Evolutionary conservation across 2,888 invertebrate genomes (phyloP), one percentile per base, ranked within the genome.

Genomic region (Pasiphila rectangulata): DNA sequence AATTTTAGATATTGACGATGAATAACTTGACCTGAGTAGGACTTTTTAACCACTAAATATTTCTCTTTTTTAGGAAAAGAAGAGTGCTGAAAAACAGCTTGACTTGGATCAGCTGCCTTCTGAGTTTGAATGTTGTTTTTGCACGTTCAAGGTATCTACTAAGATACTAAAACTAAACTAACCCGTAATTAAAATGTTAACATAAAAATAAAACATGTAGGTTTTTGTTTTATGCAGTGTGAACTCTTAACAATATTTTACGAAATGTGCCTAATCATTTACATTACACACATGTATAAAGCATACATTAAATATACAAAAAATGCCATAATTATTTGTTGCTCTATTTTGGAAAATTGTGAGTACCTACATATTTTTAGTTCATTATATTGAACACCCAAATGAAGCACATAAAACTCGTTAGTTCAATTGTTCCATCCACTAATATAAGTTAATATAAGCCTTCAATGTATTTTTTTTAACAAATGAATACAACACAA

Each of bases 111-210:
- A 96, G 91, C 92, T 95, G 89, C 96, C 96, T 90, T 96, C 95
- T 91, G 96, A 96, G 92, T 95, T 96, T 93, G 96, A 96, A 93
- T 96, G 96, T 94, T 96, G 96, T 93, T 96, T 96, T 94, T 96
- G 96, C 93, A 95, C 95, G 90, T 94, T 95, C 86, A 96, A 96
- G 96, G 96, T 96, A 32, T 32, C 32, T 19, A 94, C 84, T 87
- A 85, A 86, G 70, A 72, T 63, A 78, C 78, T 85, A 86, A 85
- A 37, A 38, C 32, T 19, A 41, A n/a, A 40, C 35, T 15, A n/a
- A 41, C 24, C 23, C 27, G 6, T 7, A 38, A 30, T 19, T 19
- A 19, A 39, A 16, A 23, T 4, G 17, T 24, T 32, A 44, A 38
- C 15, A 32, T 30, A 10, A 21, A 30, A 30, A 23, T 9, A 40